phyloP scores from a whole-genome alignment of 2,888 invertebrate genomes.

The Cosmia pyralina region DNA sequence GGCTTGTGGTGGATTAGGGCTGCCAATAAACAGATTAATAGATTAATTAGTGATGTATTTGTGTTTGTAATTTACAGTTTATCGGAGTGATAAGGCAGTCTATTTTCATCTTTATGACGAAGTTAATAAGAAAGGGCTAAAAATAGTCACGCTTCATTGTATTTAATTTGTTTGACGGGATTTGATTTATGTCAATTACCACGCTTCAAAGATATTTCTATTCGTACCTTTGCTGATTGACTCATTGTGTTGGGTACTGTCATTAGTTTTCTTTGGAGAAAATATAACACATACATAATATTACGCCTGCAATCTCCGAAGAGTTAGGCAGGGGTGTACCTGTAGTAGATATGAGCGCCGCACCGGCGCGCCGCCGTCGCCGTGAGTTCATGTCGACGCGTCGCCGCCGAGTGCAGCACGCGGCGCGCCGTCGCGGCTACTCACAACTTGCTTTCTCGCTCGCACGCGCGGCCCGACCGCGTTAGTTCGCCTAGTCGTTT shows the following conservation, averaged over 20 bases:
- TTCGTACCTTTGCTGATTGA: slow-evolving; percentile 21
- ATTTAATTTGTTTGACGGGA: slow-evolving; percentile 8
- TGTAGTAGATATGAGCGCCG: not conserved
- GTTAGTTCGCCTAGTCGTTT: too few relatives aligned
- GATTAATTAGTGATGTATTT: slow-evolving; percentile 34
- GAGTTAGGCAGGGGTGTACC: not conserved
- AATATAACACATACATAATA: not conserved
- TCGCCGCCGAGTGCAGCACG: too few relatives aligned
- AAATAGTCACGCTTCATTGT: slow-evolving; percentile 11
- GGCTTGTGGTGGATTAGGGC: slow-evolving; percentile 48
- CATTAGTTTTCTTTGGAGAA: slow-evolving; percentile 8
- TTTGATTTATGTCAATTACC: slow-evolving; percentile 16
- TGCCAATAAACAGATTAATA: slow-evolving; percentile 46
- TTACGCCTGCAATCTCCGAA: not conserved
- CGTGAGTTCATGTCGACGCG: too few relatives aligned
- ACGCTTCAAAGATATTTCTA: not conserved
- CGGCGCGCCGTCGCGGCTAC: too few relatives aligned
- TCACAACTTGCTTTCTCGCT: too few relatives aligned
- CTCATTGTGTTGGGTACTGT: slow-evolving; percentile 14
- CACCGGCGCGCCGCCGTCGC: too few relatives aligned
- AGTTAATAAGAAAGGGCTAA: not conserved
- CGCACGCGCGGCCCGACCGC: too few relatives aligned
- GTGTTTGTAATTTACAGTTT: slow-evolving; percentile 25
- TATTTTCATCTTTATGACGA: slow-evolving; percentile 7
- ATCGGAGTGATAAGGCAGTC: not conserved